Conservation (phyloP, 30 jellyfish, hydroid and myxozoan genomes). For the Nemopilema nomurai region DNA sequence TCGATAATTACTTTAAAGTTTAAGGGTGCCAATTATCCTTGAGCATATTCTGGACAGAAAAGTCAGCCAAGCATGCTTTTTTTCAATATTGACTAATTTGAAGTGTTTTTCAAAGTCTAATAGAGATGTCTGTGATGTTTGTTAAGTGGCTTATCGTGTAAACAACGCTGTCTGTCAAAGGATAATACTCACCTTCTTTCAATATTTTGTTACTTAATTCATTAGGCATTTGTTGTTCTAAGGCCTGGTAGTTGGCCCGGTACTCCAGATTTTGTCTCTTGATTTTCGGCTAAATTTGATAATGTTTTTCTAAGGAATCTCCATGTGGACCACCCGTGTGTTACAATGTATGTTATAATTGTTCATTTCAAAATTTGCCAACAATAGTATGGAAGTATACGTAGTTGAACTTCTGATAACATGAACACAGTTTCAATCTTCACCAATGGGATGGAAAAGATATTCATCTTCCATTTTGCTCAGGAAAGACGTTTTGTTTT, state of each 20-base stretch:
- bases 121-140: slow-evolving; percentile 35
- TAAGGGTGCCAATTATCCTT: slow-evolving; percentile 62
- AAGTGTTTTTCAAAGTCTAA: slow-evolving; percentile 18
- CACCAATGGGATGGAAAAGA: background rate
- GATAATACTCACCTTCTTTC: slow-evolving; percentile 33
- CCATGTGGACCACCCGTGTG: background rate
- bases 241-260: background rate
- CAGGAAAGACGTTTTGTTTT: no score
- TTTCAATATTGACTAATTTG: slow-evolving; percentile 18
- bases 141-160: slow-evolving; percentile 51
- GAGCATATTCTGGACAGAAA: slow-evolving; percentile 18
- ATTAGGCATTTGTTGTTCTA: slow-evolving; percentile 2
- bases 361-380: background rate
- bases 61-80: slow-evolving; percentile 26
- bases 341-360: background rate
- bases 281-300: background rate
- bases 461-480: no score
- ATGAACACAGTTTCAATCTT: no score
- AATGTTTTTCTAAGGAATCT: background rate
- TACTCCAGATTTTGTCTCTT: background rate
- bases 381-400: background rate
- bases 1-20: slow-evolving; percentile 52
- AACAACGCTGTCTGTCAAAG: slow-evolving; percentile 56
- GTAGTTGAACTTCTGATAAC: background rate
- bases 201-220: slow-evolving; percentile 11